Conservation (phyloP, 2,113 vertebrate genomes). For the Maccullochella peelii region DNA sequence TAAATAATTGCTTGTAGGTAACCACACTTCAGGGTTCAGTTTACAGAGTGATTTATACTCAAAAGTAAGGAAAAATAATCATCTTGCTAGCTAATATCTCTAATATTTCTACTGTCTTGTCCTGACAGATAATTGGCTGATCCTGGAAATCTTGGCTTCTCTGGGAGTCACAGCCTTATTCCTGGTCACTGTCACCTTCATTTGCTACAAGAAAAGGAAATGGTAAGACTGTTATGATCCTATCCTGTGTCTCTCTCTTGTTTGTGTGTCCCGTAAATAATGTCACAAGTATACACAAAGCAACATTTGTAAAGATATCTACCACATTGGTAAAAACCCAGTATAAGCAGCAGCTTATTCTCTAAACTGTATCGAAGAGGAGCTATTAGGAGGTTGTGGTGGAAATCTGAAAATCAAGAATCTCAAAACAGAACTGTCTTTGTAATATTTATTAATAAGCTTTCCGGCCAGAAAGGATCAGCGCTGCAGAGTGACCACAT, state of each 20-base stretch:
- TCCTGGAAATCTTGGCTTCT: constrained; percentile 82
- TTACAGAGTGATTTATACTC: not conserved
- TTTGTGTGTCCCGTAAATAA: constrained; percentile 9
- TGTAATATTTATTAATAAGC: no score
- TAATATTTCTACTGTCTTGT: constrained; percentile 1
- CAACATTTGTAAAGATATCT: not conserved
- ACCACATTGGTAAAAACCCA: not conserved
- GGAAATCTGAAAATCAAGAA: no score
- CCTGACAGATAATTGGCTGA: constrained; percentile 74
- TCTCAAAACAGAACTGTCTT: no score
- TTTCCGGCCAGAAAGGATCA: no score
- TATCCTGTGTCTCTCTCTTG: not conserved
- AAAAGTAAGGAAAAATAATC: not conserved
- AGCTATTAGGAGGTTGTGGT: no score
- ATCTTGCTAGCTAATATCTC: not conserved
- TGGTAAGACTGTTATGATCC: constrained; percentile 72
- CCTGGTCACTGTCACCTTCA: constrained; percentile 70
- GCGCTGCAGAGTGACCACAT: no score
- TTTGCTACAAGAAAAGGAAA: constrained; percentile 85
- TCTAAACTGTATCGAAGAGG: not conserved
- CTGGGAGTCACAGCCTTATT: constrained; percentile 71
- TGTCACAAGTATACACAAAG: not conserved
- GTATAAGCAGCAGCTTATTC: not conserved
- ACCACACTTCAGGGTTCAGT: not conserved
- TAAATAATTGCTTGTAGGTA: not conserved